Percentiles rank a stretch among this genome's conserved stretches.
phyloP scores from a whole-genome alignment of 2,113 vertebrate genomes.

The Hippoglossus stenolepis region DNA sequence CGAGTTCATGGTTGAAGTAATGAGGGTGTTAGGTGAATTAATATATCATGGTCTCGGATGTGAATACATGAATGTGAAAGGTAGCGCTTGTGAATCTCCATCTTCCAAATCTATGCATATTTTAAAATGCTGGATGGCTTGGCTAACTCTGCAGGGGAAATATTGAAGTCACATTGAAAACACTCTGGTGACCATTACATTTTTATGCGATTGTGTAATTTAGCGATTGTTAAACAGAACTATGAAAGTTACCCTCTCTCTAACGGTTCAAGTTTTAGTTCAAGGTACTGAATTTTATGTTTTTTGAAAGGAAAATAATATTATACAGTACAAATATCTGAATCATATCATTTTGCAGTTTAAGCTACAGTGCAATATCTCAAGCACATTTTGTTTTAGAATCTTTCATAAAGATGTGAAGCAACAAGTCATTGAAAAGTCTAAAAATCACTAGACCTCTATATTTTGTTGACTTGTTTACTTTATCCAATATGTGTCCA shows the following conservation, averaged over 20 bases:
- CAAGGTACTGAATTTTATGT: background rate
- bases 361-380: background rate
- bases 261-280: conserved; percentile 22
- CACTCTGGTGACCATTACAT: conserved; percentile 15
- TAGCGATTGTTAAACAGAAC: conserved; percentile 18
- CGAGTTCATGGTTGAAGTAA: conserved; percentile 71
- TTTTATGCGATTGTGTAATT: conserved; percentile 48
- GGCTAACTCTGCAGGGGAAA: conserved; percentile 41
- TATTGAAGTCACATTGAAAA: conserved; percentile 46
- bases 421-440: too few relatives aligned
- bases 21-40: conserved; percentile 65
- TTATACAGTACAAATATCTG: background rate
- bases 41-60: conserved; percentile 47
- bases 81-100: conserved; percentile 13
- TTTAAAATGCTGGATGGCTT: conserved; percentile 45
- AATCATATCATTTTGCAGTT: background rate
- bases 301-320: conserved; percentile 19
- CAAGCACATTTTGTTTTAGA: too few relatives aligned
- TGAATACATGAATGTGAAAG: conserved; percentile 62
- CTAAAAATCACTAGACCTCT: too few relatives aligned
- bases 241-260: conserved; percentile 19
- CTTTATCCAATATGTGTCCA: too few relatives aligned
- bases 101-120: background rate
- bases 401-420: too few relatives aligned
- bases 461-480: too few relatives aligned